phyloP scores from a whole-genome alignment of 1,140 invertebrate genomes.

The Heliconius hewitsoni region DNA sequence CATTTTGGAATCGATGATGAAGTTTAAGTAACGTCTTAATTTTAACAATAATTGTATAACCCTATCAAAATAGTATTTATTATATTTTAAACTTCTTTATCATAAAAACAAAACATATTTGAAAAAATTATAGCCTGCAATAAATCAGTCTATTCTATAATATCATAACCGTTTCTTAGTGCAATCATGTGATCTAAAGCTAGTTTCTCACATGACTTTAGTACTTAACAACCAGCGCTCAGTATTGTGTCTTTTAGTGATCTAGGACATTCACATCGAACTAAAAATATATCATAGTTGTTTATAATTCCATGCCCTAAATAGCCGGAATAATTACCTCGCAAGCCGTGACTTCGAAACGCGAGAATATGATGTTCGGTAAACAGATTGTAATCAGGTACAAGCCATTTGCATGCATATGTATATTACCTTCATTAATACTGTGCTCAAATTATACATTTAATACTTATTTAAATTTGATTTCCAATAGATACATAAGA shows the following conservation, averaged over 20 bases:
- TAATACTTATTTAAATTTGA: not conserved
- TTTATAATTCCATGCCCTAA: slow-evolving; percentile 27
- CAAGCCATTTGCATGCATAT: not conserved
- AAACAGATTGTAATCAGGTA: not conserved
- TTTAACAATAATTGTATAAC: no score
- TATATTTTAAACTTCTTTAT: no score
- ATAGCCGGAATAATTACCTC: slow-evolving; percentile 20
- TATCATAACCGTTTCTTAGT: no score
- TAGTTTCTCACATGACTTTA: not conserved
- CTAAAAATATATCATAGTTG: slow-evolving; percentile 21
- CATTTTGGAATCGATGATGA: no score
- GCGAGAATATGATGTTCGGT: not conserved
- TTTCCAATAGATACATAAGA: not conserved
- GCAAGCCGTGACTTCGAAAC: slow-evolving; percentile 15
- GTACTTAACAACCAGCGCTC: not conserved
- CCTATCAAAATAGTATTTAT: no score
- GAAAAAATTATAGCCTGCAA: no score
- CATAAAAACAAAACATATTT: no score
- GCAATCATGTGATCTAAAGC: not conserved
- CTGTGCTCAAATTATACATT: not conserved
- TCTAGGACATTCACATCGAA: slow-evolving; percentile 26
- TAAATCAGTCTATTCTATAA: no score
- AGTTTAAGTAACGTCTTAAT: no score
- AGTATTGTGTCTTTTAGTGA: not conserved
- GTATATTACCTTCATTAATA: not conserved